phyloP scores from a whole-genome alignment of 1,140 invertebrate species.

The Bombus cullumanus region DNA sequence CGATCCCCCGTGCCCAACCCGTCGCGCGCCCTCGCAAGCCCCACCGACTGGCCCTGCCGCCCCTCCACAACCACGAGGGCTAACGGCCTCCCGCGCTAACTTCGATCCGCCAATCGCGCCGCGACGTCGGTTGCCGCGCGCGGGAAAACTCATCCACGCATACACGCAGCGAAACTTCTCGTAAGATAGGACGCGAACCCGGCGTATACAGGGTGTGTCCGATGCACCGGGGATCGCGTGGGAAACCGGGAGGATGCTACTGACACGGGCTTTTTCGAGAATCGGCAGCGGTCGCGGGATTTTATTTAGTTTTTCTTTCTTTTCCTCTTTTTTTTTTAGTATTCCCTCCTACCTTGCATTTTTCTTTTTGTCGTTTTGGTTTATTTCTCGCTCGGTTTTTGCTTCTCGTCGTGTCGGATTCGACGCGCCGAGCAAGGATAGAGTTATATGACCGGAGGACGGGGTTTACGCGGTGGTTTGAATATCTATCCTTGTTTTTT shows the following conservation, averaged over 20 bases:
- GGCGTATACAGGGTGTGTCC: slow-evolving; percentile 55
- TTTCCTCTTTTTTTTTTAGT: neutral
- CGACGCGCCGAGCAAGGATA: neutral
- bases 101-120: slow-evolving; percentile 67
- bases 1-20: neutral
- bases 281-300: neutral
- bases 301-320: neutral
- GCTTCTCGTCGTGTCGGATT: neutral
- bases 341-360: neutral
- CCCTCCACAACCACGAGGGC: slow-evolving; percentile 61
- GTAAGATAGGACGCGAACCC: slow-evolving; percentile 19
- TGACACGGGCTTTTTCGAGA: slow-evolving; percentile 12
- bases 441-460: neutral
- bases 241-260: slow-evolving; percentile 30
- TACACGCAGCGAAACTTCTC: slow-evolving; percentile 47
- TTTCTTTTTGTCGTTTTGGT: too few relatives aligned
- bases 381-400: too few relatives aligned
- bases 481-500: neutral
- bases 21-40: neutral
- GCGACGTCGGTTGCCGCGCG: slow-evolving; percentile 69
- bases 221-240: slow-evolving; percentile 22
- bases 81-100: slow-evolving; percentile 67
- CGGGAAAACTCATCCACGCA: slow-evolving; percentile 72
- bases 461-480: neutral
- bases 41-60: slow-evolving; percentile 1